Evolutionary conservation across 2,113 vertebrate species (phyloP), one percentile per base, ranked within the genome.

Genomic region (Grammomys surdaster): DNA sequence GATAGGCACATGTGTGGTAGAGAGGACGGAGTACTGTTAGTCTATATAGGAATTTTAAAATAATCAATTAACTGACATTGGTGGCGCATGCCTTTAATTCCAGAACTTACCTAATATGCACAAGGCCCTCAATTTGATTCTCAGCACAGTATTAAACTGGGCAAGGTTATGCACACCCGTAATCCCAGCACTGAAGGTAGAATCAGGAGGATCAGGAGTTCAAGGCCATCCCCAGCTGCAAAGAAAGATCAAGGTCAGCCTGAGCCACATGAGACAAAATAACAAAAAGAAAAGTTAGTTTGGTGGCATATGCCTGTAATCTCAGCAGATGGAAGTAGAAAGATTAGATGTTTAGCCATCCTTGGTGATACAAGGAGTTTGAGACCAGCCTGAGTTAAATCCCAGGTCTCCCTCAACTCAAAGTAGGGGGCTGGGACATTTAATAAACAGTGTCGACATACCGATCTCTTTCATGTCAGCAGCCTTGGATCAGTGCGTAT

Each of bases 21-120:
- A 91, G 3, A 24, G 20, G 46, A 82, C 11, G 70, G 17, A n/a
- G 31, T 75, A 58, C 33, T 93, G 40, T 67, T 46, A 78, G 9
- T n/a, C 24, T 60, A 26, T 12, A 81, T 48, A 95, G 63, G 73
- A 81, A 51, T 90, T 94, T 90, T 80, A 84, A 85, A 94, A 78
- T 16, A 78, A 63, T 56, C 80, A 14, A 7, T 60, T 82, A 60
- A 33, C 70, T 40, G 36, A 73, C 24, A 7, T 4, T 2, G 56
- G n/a, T 17, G 81, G 24, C 3, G 9, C 24, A 60, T 24, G 22
- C 36, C 78, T 56, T 82, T 82, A 58, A 40, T 40, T 12, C 54
- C 80, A 40, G 54, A 6, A 58, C 5, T 85, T 86, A 19, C 28
- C 84, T 48, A 67, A 31, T 31, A 20, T 33, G 28, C 16, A 48